Percentiles rank a stretch among this genome's conserved stretches.
Evolutionary conservation across 1,140 invertebrate genomes (phyloP).

Genomic region (Drosophila insularis): DNA sequence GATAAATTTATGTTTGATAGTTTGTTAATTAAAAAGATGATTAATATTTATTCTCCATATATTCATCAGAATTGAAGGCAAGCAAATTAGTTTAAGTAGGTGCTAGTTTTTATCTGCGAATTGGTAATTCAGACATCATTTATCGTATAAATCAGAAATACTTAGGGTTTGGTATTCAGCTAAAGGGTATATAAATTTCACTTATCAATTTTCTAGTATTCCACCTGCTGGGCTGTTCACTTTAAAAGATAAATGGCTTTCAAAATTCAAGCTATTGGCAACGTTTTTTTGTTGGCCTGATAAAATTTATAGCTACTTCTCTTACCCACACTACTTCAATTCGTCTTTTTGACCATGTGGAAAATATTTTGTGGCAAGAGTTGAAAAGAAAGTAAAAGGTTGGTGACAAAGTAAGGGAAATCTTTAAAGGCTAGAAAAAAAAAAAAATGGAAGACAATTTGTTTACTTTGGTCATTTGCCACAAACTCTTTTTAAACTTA

Average conservation of each 20-base stretch:
- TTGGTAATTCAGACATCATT: no score
- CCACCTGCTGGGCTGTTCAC: conserved; percentile 15
- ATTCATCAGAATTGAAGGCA: no score
- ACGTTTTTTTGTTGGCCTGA: conserved; percentile 12
- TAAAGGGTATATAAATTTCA: neutral
- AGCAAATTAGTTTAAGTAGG: no score
- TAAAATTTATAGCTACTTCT: neutral
- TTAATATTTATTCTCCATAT: no score
- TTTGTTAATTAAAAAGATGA: no score
- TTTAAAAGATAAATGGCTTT: conserved; percentile 29
- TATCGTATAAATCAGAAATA: no score
- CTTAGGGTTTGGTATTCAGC: neutral
- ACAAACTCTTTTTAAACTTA: no score
- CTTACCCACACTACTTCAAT: neutral
- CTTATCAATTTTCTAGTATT: conserved; percentile 12
- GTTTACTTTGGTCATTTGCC: no score
- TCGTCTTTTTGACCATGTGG: neutral
- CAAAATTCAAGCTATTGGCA: conserved; percentile 30
- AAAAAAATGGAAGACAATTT: no score
- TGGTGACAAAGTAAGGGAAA: neutral
- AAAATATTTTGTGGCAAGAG: neutral
- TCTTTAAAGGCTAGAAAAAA: no score
- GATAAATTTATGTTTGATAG: no score
- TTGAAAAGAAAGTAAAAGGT: neutral
- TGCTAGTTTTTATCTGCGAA: no score